phyloP scores from a whole-genome alignment of 2,113 vertebrate species.

The Isichthys henryi region DNA sequence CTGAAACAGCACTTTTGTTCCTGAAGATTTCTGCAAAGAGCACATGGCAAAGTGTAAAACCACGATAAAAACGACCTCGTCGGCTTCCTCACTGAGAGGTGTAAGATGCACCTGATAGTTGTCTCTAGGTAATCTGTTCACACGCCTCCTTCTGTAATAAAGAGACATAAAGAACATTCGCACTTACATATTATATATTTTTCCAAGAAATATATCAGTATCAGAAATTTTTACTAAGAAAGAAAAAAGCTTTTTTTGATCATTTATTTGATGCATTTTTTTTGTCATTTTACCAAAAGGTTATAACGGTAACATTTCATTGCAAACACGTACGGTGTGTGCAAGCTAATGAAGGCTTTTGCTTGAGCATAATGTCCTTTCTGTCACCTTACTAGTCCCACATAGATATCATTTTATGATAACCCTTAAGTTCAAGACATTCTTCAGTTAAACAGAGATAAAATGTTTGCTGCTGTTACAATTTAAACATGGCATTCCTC shows the following conservation, averaged over 20 bases:
- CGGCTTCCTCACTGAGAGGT: background rate
- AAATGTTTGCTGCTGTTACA: background rate
- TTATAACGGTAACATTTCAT: background rate
- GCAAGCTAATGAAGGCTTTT: background rate
- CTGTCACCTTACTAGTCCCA: background rate
- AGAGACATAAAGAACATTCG: background rate
- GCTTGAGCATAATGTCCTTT: background rate
- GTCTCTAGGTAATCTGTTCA: slow-evolving; percentile 33
- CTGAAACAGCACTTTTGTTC: slow-evolving; percentile 36
- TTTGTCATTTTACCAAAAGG: background rate
- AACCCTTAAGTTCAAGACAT: background rate
- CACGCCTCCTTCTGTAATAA: background rate
- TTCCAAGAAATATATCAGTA: background rate
- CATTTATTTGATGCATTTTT: background rate
- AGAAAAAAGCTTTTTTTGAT: slow-evolving; percentile 12
- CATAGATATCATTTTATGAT: background rate
- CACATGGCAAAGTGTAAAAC: slow-evolving; percentile 17
- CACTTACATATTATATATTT: background rate
- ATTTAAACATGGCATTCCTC: background rate
- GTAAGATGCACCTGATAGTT: slow-evolving; percentile 40
- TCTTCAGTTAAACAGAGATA: background rate
- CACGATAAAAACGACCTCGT: slow-evolving; percentile 22
- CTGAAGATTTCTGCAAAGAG: slow-evolving; percentile 34
- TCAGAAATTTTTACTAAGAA: background rate
- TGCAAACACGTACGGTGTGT: background rate